Conservation (phyloP, 2,888 invertebrate species). For the Stratiomys singularior region DNA sequence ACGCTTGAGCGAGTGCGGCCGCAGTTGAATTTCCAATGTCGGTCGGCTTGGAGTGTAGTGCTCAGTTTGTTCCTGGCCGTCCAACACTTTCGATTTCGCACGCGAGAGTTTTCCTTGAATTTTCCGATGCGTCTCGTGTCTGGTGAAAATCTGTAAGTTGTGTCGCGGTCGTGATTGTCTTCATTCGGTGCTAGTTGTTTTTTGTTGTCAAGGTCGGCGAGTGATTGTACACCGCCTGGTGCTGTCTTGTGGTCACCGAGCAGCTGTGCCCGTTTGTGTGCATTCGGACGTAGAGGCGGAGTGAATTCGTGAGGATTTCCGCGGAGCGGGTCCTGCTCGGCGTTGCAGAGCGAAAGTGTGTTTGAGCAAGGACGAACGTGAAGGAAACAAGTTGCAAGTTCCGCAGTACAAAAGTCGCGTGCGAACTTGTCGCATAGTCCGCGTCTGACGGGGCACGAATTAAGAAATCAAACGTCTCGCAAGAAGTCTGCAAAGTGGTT, state of each 20-base stretch:
- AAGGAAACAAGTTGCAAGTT: neutral
- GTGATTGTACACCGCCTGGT: constrained; percentile 18
- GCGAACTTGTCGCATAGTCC: neutral
- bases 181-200: constrained; percentile 9
- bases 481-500: constrained; percentile 33
- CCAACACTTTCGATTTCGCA: neutral
- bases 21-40: constrained; percentile 37
- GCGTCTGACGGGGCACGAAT: neutral
- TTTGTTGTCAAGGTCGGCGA: constrained; percentile 18
- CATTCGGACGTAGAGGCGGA: neutral
- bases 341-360: constrained; percentile 25
- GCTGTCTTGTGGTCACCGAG: neutral
- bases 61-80: neutral
- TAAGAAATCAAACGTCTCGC: neutral
- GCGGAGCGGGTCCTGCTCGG: neutral
- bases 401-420: neutral
- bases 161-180: constrained; percentile 15
- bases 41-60: neutral
- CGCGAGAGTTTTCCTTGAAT: neutral
- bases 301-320: neutral
- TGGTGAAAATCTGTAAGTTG: neutral
- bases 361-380: neutral
- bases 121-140: neutral
- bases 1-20: constrained; percentile 27
- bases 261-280: neutral